These are phyloP conservation scores for Pharmacophagus antenor DNA, from an alignment of 2,888 invertebrate species.

Conservation along the genomic window DNA sequence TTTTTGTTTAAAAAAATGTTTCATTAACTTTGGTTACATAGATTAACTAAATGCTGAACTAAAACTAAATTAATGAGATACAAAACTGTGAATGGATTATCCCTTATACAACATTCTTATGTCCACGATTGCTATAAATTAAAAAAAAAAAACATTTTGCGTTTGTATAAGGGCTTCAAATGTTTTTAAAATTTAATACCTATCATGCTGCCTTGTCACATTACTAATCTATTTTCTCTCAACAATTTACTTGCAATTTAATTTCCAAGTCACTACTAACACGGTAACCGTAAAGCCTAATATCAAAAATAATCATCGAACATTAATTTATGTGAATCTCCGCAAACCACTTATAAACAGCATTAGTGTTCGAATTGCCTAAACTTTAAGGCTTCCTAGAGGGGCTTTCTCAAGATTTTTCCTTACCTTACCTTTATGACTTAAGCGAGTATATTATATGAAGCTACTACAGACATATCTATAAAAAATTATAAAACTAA, in stretches of 20 bases:
- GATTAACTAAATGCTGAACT: too few species aligned
- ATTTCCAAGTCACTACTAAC: slow-evolving; percentile 15
- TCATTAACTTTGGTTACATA: too few species aligned
- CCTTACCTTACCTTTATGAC: neutral
- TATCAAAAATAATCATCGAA: slow-evolving; percentile 26
- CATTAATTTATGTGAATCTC: neutral
- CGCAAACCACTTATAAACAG: slow-evolving; percentile 12
- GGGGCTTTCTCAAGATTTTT: neutral
- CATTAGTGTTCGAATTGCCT: neutral
- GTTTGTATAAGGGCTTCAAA: neutral
- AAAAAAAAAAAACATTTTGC: too few species aligned
- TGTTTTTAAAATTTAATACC: neutral
- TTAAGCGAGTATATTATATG: neutral
- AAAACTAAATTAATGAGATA: too few species aligned
- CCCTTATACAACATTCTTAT: too few species aligned
- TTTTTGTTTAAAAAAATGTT: too few species aligned
- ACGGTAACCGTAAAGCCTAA: slow-evolving; percentile 18
- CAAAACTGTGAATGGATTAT: too few species aligned
- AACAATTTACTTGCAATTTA: slow-evolving; percentile 9
- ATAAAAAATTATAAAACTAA: neutral
- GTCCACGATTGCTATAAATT: too few species aligned
- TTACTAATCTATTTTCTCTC: slow-evolving; percentile 32
- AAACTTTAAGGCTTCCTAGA: neutral
- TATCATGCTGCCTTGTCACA: slow-evolving; percentile 10
- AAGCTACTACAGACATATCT: neutral